Percentiles rank a stretch among this genome's conserved stretches.
These are phyloP conservation scores for Cyrtonyx montezumae DNA, from an alignment of 2,113 vertebrate genomes.

Conservation along the genomic window DNA sequence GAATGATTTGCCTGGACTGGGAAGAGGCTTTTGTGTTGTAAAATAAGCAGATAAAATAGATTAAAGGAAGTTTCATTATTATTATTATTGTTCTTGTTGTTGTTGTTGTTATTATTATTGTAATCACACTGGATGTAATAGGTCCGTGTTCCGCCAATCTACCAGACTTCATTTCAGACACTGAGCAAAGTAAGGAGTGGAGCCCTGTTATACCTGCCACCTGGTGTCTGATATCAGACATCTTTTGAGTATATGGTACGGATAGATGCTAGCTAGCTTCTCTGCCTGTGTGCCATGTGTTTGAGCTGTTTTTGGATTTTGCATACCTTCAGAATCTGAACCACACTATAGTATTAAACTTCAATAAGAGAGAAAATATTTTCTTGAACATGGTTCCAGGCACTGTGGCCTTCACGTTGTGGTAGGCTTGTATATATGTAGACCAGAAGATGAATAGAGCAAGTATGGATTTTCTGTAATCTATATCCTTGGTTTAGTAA, in stretches of 20 bases:
- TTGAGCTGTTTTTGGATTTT: background rate
- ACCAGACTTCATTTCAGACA: background rate
- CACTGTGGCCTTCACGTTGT: background rate
- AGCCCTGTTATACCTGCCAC: background rate
- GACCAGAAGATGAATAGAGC: background rate
- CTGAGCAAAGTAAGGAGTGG: fast-evolving
- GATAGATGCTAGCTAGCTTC: background rate
- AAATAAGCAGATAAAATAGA: background rate
- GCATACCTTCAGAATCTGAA: background rate
- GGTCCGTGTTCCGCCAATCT: background rate
- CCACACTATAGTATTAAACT: background rate
- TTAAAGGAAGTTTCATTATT: background rate
- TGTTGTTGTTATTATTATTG: background rate
- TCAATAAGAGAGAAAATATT: fast-evolving
- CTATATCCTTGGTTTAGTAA: background rate
- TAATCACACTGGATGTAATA: background rate
- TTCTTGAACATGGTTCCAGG: background rate
- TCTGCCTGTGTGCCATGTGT: background rate
- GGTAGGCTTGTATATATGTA: background rate
- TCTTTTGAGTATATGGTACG: background rate
- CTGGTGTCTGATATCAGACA: background rate
- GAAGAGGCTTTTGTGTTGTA: background rate
- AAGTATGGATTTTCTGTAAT: background rate
- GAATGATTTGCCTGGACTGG: background rate
- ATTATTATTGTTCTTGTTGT: background rate